Percentiles rank a stretch among this genome's conserved stretches.
Evolutionary conservation across 2,888 invertebrate species (phyloP).

Genomic region (Acrobasis suavella): DNA sequence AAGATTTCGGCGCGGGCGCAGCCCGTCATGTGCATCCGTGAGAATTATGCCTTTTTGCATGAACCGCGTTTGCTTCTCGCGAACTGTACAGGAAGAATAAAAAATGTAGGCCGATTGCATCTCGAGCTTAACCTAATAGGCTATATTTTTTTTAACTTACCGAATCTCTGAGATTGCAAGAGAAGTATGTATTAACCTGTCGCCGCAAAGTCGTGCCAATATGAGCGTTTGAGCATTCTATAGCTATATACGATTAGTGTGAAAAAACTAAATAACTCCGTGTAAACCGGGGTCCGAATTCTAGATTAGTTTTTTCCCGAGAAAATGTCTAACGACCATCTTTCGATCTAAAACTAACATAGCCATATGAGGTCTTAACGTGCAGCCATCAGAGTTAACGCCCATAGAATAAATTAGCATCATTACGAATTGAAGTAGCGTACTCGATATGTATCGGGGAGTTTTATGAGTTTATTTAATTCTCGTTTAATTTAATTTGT

Average conservation of each 20-base stretch:
- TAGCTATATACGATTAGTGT: conserved; percentile 22
- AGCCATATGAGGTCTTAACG: conserved; percentile 12
- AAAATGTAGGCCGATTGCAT: conserved; percentile 13
- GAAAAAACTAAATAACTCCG: conserved; percentile 12
- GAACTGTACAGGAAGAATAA: conserved; percentile 18
- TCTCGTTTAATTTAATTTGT: neutral
- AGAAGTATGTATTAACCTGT: conserved; percentile 4
- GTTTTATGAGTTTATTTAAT: conserved; percentile 9
- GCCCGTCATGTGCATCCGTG: conserved; percentile 21
- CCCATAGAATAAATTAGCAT: conserved; percentile 16
- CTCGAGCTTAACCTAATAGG: conserved; percentile 10
- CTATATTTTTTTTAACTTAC: conserved; percentile 13
- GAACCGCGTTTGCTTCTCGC: conserved; percentile 1
- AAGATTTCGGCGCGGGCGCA: conserved; percentile 16
- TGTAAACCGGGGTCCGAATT: conserved; percentile 9
- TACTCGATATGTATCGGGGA: conserved; percentile 9
- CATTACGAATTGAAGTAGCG: conserved; percentile 4
- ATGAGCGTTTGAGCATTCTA: conserved; percentile 21
- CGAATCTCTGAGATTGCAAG: conserved; percentile 18
- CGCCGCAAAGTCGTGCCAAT: conserved; percentile 16
- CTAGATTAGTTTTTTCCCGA: conserved; percentile 10
- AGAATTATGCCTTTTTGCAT: conserved; percentile 17
- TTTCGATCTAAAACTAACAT: conserved; percentile 12
- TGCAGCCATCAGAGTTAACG: conserved; percentile 6
- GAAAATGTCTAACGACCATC: conserved; percentile 11